A percentile compares a stretch with the other conserved stretches of the same genome.
Conservation (phyloP, 2,113 vertebrate species). For the Columba janthina region DNA sequence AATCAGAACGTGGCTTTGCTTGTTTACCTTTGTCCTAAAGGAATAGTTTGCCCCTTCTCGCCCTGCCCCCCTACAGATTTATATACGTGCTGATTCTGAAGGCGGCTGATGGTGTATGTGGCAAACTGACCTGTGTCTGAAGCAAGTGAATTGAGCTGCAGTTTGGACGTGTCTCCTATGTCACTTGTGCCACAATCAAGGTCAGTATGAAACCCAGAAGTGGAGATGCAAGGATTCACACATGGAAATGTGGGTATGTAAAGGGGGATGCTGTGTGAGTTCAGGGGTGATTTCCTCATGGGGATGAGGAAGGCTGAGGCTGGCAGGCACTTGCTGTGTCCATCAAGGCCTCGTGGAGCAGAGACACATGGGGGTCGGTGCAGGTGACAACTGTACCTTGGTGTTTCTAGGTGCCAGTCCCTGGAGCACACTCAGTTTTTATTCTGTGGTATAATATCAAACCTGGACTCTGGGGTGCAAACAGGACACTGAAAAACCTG, state of each 20-base stretch:
- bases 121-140: not conserved
- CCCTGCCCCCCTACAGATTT: not conserved
- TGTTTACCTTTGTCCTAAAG: not conserved
- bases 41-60: not conserved
- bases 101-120: not conserved
- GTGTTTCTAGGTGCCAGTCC: not conserved
- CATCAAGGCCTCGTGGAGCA: not conserved
- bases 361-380: not conserved
- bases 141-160: not conserved
- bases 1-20: not conserved
- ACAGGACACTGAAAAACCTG: not conserved
- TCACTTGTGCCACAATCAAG: not conserved
- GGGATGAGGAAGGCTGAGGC: not conserved
- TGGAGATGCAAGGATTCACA: not conserved
- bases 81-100: not conserved
- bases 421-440: not conserved
- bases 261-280: not conserved
- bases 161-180: not conserved
- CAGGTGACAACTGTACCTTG: not conserved
- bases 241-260: not conserved
- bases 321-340: not conserved
- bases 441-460: not conserved
- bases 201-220: not conserved
- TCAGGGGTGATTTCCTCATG: fast-evolving
- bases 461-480: not conserved